Evolutionary conservation across 2,888 invertebrate genomes (phyloP), one percentile per base, ranked within the genome.

Genomic region (Mesorhabditis belari): DNA sequence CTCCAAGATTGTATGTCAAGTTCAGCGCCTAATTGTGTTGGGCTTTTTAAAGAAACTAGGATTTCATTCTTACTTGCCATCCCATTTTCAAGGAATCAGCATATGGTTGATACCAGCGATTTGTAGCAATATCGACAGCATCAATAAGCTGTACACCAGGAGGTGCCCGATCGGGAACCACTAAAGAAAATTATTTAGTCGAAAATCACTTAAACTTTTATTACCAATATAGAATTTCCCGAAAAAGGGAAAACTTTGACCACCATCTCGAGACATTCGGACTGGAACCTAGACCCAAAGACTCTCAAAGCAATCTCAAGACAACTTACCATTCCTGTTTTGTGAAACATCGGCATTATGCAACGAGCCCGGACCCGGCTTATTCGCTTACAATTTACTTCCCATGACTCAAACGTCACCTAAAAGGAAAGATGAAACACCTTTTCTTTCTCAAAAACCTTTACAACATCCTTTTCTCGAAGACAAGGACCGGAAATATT

Each of bases 401-500:
- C 67, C 73, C 71, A 78, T 51, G 64, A 69, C 57, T 72, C 72
- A 29, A 74, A 75, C 49, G 66, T 69, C 24, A 67, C 69, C 66
- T 56, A 19, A 35, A 54, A 57, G 12, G 12, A 5, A 3, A 58
- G 52, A 25, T 23, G 26, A n/a, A 26, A 55, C 12, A 12, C 23
- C 12, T 55, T 55, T 19, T 55, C 5, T 27, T 53, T n/a, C n/a
- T n/a, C n/a, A n/a, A n/a, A n/a, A n/a, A 82, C 82, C 56, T 77
- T 87, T 55, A 94, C 87, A 70, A 88, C 87, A 74, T 90, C 88
- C 1, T 85, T 85, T 0, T 86, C 86, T 69, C 88, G 86, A 81
- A 95, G 91, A 81, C 96, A 96, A 2, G 94, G 93, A 0, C 95
- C 96, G 0, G 95, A 93, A 62, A 96, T 90, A 81, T 95, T 94